Evolutionary conservation across 1,140 invertebrate species (phyloP).

Genomic region (Drosophila persimilis): DNA sequence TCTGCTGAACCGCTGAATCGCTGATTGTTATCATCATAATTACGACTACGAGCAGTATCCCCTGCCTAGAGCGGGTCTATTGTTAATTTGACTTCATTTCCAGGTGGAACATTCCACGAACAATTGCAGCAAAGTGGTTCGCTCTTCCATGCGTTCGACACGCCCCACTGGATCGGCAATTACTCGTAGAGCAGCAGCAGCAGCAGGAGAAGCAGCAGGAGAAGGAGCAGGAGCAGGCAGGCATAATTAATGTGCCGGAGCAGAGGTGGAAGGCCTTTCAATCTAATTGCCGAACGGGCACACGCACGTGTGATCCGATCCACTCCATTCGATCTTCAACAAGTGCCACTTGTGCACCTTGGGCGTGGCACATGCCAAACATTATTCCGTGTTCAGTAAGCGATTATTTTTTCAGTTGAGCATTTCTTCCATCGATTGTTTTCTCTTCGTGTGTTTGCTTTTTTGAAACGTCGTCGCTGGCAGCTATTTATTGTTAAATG

Average conservation of each 20-base stretch:
- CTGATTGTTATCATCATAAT: slow-evolving; percentile 68
- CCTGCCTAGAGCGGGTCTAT: slow-evolving; percentile 22
- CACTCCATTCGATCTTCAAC: slow-evolving; percentile 9
- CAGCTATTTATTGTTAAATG: slow-evolving; percentile 82
- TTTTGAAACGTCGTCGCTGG: slow-evolving; percentile 54
- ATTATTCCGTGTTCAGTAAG: slow-evolving; percentile 70
- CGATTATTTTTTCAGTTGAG: slow-evolving; percentile 79
- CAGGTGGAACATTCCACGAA: slow-evolving; percentile 24
- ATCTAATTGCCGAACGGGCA: slow-evolving; percentile 62
- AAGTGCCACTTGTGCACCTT: slow-evolving; percentile 59
- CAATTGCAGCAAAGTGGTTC: slow-evolving; percentile 56
- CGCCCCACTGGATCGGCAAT: slow-evolving; percentile 51
- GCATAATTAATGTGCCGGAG: slow-evolving; percentile 45
- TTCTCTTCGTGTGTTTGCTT: slow-evolving; percentile 50
- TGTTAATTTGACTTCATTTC: slow-evolving; percentile 59
- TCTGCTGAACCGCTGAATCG: slow-evolving; percentile 19
- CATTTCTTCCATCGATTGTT: slow-evolving; percentile 67
- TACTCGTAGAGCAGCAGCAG: slow-evolving; percentile 13
- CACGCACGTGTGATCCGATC: slow-evolving; percentile 58
- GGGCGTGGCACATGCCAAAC: slow-evolving; percentile 55
- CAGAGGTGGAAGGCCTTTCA: slow-evolving; percentile 3
- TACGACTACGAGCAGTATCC: slow-evolving; percentile 17
- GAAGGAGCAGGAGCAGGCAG: not conserved
- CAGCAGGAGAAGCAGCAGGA: not conserved
- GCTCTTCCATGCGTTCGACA: slow-evolving; percentile 42